Conservation (phyloP, 2,888 invertebrate species). For the Netelia inedita region DNA sequence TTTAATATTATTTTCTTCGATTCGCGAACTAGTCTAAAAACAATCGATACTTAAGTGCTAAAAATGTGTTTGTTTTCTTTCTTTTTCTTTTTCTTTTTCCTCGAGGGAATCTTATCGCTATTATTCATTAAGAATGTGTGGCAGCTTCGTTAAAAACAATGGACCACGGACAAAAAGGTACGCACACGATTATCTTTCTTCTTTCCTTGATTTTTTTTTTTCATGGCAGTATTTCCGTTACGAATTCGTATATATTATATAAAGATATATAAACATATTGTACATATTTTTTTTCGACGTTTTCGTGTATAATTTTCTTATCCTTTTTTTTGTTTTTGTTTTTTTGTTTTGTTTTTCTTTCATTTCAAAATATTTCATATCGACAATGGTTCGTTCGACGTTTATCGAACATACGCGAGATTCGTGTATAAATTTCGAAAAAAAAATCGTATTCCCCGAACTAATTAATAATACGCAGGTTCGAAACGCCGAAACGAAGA, state of each 20-base stretch:
- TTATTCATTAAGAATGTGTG: constrained; percentile 62
- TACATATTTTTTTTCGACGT: not conserved
- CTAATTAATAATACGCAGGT: too few species aligned
- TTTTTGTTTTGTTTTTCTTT: too few species aligned
- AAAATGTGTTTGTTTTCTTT: constrained; percentile 7
- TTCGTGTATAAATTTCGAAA: not conserved
- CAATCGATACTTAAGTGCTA: constrained; percentile 45
- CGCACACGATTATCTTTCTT: constrained; percentile 36
- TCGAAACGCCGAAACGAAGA: too few species aligned
- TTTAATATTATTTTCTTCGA: not conserved
- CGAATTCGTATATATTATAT: constrained; percentile 2
- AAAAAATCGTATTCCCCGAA: not conserved
- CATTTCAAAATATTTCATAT: not conserved
- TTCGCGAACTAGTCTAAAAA: not conserved
- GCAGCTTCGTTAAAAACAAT: constrained; percentile 62
- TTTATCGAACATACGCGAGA: not conserved
- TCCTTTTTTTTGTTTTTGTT: too few species aligned
- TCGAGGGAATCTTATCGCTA: constrained; percentile 19
- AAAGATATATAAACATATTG: constrained; percentile 21
- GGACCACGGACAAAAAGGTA: constrained; percentile 46
- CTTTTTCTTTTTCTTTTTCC: constrained; percentile 20
- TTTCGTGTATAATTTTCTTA: not conserved
- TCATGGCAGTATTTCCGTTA: constrained; percentile 60
- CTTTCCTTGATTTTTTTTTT: constrained; percentile 37
- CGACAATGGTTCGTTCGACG: too few species aligned